Conservation (phyloP, 2,888 invertebrate genomes). For the Cephus pygmeus region DNA sequence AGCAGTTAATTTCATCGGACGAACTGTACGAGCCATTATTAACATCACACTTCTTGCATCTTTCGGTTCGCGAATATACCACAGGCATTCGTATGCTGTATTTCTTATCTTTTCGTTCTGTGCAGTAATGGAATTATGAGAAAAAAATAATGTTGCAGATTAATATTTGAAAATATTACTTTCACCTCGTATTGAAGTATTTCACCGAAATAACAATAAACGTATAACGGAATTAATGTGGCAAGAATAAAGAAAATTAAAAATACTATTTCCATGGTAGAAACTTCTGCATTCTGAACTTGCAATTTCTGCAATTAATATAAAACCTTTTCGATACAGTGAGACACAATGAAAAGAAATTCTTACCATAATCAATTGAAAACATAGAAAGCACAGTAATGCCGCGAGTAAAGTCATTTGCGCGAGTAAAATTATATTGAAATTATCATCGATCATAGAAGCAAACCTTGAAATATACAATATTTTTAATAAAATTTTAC, state of each 20-base stretch:
- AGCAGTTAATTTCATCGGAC: constrained; percentile 45
- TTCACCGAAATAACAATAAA: constrained; percentile 47
- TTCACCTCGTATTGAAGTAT: constrained; percentile 29
- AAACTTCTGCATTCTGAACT: background rate
- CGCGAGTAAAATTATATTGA: background rate
- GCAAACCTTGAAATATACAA: background rate
- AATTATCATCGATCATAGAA: background rate
- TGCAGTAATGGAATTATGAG: constrained; percentile 10
- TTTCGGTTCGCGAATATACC: constrained; percentile 36
- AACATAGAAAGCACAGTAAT: background rate
- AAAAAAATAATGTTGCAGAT: too few relatives aligned
- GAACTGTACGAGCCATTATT: constrained; percentile 32
- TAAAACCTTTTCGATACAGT: background rate
- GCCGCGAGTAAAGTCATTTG: background rate
- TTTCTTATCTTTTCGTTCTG: constrained; percentile 38
- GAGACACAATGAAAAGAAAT: background rate
- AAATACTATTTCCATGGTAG: constrained; percentile 26
- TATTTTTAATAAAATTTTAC: background rate
- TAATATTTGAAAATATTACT: background rate
- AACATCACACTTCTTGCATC: constrained; percentile 35
- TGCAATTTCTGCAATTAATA: background rate
- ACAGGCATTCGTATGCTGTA: constrained; percentile 38
- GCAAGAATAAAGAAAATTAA: constrained; percentile 25
- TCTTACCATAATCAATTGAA: background rate
- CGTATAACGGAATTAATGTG: constrained; percentile 30